These are phyloP conservation scores for Pterocles burchelli DNA, from an alignment of 2,113 vertebrate species.

Conservation along the genomic window DNA sequence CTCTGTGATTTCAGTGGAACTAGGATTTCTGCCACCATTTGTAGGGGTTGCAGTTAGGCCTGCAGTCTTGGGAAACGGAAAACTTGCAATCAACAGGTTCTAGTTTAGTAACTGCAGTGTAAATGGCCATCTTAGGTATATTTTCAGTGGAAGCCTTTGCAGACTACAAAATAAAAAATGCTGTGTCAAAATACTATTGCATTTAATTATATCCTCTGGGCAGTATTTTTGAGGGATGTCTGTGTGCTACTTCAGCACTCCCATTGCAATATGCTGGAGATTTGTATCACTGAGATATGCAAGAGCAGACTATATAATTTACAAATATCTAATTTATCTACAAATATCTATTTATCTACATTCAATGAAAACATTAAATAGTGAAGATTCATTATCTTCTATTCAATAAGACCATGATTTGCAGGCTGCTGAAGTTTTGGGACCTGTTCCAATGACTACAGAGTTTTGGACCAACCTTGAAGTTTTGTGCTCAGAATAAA, in stretches of 20 bases:
- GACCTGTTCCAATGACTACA: conserved; percentile 16
- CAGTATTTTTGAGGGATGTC: not conserved
- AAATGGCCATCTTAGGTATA: not conserved
- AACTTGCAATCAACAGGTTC: not conserved
- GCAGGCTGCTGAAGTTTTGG: not conserved
- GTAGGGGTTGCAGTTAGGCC: not conserved
- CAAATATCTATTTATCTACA: not conserved
- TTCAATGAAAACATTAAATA: not conserved
- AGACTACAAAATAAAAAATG: not conserved
- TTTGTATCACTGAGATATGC: not conserved
- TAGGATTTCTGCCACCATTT: not conserved
- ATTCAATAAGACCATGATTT: not conserved
- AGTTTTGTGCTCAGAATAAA: conserved; percentile 26
- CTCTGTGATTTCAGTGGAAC: not conserved
- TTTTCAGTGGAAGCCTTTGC: not conserved
- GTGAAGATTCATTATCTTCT: not conserved
- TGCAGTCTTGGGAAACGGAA: not conserved
- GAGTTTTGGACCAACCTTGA: not conserved
- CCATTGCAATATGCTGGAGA: not conserved
- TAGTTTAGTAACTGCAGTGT: not conserved
- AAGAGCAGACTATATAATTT: not conserved
- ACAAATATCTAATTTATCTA: too few species aligned
- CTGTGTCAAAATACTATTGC: not conserved
- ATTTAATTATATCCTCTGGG: not conserved
- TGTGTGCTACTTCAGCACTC: not conserved